A percentile compares a stretch with the other conserved stretches of the same genome.
These are phyloP conservation scores for Drosophila elegans DNA, from an alignment of 1,140 invertebrate genomes.

Conservation along the genomic window DNA sequence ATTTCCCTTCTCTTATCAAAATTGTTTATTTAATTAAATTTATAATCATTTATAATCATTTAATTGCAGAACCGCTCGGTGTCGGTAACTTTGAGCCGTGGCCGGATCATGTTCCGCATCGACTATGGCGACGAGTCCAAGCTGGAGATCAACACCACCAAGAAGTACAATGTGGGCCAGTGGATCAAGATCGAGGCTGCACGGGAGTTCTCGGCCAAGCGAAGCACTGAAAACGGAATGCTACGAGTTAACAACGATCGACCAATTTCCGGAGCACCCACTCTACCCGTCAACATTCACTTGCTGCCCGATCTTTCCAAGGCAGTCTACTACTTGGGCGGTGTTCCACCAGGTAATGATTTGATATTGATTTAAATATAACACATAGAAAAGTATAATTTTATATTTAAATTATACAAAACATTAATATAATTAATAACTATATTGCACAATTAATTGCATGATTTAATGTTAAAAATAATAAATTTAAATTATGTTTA, in stretches of 20 bases:
- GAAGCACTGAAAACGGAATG: constrained; percentile 87
- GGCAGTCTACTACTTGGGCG: constrained; percentile 91
- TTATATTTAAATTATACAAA: no score
- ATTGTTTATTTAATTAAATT: no score
- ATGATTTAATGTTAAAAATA: no score
- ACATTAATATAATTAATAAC: no score
- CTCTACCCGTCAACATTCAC: constrained; percentile 86
- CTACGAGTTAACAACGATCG: constrained; percentile 91
- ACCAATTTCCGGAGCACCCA: constrained; percentile 87
- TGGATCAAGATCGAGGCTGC: constrained; percentile 91
- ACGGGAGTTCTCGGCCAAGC: constrained; percentile 85
- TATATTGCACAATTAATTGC: no score
- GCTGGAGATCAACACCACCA: constrained; percentile 89
- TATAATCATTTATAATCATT: neutral
- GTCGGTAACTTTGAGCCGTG: constrained; percentile 90
- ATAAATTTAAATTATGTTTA: no score
- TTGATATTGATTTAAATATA: neutral
- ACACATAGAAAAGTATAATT: neutral
- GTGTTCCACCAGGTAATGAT: constrained; percentile 89
- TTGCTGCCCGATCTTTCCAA: constrained; percentile 88
- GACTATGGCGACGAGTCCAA: constrained; percentile 88
- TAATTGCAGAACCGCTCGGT: constrained; percentile 90
- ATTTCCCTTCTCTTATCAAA: no score
- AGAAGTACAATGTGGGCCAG: constrained; percentile 92
- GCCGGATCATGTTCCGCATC: constrained; percentile 91